Evolutionary conservation across 2,888 invertebrate species (phyloP), one percentile per base, ranked within the genome.

Genomic region (Dasypogon diadema): DNA sequence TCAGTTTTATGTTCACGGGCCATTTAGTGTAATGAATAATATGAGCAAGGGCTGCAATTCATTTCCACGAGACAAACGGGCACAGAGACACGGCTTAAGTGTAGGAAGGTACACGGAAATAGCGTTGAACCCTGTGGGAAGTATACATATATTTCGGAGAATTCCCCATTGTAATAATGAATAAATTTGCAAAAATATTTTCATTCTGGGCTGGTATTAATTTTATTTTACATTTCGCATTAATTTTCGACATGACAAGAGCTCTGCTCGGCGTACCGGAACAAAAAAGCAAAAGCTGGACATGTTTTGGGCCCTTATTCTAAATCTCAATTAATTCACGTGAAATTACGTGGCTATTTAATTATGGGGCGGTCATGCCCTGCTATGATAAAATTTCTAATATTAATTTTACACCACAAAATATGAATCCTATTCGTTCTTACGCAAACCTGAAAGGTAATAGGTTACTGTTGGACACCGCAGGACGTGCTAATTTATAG

Each of bases 1-100:
- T 70, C 70, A 70, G 70, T 70, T 70, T 70, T 70, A 54, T 54
- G 70, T 70, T 70, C 70, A 70, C 70, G 54, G 70, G 21, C 70
- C 70, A 70, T 70, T 70, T 30, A 70, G 14, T 51, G 34, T 70
- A 70, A 70, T 54, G 70, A 70, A 70, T 70, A 70, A 70, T 70
- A 70, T 54, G 26, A 54, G 24, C 37, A 22, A 37, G 26, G 21
- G 22, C 8, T 70, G 70, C 70, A 70, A 70, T 70, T 70, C 70
- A 70, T 70, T 70, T 70, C 14, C 70, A 54, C 22, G 16, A 30
- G 54, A 30, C 21, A 22, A 30, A 21, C 58, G 10, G 10, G 42
- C 2, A n/a, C 12, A 2, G 12, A 3, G 42, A n/a, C 42, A 12
- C 2, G 10, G 8, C 42, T 3, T 3, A 2, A 3, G n/a, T 42